Percentiles rank a stretch among this genome's conserved stretches.
Conservation (phyloP, 1,140 invertebrate species). For the Phortica variegata region DNA sequence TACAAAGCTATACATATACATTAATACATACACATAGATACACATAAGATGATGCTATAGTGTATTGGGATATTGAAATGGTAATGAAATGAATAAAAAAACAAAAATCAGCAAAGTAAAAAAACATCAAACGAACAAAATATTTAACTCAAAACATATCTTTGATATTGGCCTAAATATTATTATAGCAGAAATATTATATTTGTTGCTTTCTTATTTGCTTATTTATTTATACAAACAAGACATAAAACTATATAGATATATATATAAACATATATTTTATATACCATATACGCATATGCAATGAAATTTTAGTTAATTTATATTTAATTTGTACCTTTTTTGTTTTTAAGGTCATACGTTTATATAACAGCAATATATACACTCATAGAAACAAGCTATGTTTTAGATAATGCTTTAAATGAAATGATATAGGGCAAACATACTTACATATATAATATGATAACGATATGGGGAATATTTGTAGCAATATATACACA, state of each 20-base stretch:
- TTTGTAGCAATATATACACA: no score
- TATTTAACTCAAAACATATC: conserved; percentile 54
- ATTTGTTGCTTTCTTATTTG: not conserved
- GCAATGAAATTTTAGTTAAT: no score
- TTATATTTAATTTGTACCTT: conserved; percentile 24
- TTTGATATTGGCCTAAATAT: conserved; percentile 53
- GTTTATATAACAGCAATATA: not conserved
- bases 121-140: conserved; percentile 28
- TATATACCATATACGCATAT: not conserved
- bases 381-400: no score
- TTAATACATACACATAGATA: not conserved
- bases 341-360: conserved; percentile 30
- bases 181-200: conserved; percentile 18
- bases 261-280: not conserved
- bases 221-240: not conserved
- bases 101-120: conserved; percentile 15
- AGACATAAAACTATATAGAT: not conserved
- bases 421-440: no score
- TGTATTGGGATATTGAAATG: no score
- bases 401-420: no score
- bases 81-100: no score
- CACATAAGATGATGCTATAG: conserved; percentile 10
- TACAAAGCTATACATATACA: not conserved
- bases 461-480: no score
- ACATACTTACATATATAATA: no score